phyloP scores from a whole-genome alignment of 2,797 vertebrate species.

The Holocentrus rufus region DNA sequence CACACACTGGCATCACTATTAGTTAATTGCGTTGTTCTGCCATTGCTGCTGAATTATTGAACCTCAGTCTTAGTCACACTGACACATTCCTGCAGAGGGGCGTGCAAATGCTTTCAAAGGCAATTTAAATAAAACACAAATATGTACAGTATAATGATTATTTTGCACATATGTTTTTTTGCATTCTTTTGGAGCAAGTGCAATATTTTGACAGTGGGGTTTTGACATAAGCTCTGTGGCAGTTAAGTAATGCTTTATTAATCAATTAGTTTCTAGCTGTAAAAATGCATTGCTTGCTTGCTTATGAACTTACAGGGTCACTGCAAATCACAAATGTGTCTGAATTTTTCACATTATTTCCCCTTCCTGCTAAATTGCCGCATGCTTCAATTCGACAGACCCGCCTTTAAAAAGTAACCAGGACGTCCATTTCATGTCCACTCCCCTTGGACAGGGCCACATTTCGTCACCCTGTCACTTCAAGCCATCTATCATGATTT shows the following conservation, averaged over 20 bases:
- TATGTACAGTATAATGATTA: too few species aligned
- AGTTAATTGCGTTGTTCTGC: neutral
- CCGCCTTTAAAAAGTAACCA: conserved; percentile 23
- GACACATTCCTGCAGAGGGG: too few species aligned
- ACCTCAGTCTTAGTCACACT: conserved; percentile 3
- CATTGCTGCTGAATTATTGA: conserved; percentile 7
- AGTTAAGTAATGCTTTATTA: neutral
- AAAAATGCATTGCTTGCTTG: neutral
- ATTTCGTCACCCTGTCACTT: conserved; percentile 45
- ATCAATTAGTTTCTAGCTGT: neutral
- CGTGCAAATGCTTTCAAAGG: neutral
- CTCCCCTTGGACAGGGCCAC: conserved; percentile 7
- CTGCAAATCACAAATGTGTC: neutral
- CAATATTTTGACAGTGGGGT: conserved; percentile 3
- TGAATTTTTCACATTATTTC: neutral
- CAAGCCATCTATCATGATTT: conserved; percentile 70
- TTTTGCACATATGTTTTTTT: too few species aligned
- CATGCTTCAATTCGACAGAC: conserved; percentile 14
- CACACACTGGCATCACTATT: neutral
- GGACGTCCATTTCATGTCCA: conserved; percentile 39
- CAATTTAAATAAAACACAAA: neutral
- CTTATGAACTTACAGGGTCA: neutral
- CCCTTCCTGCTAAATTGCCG: neutral
- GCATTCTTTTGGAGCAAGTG: neutral
- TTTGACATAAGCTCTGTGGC: neutral